Percentiles rank a stretch among this genome's conserved stretches.
These are phyloP conservation scores for Cephus spinipes DNA, from an alignment of 2,888 invertebrate species.

Conservation along the genomic window DNA sequence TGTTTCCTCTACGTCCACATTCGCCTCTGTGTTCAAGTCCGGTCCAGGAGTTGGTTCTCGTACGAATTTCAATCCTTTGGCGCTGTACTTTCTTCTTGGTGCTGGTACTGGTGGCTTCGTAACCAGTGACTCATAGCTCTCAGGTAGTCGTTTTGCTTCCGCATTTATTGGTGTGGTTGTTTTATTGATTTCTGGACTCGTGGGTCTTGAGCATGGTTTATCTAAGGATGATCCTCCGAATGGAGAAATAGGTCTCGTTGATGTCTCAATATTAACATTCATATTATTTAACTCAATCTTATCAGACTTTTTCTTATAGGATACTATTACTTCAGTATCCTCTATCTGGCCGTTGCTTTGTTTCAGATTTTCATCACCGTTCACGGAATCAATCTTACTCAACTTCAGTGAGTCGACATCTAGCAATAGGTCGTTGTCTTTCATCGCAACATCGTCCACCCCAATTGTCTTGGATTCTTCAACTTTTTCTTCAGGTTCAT, in stretches of 20 bases:
- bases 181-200: conserved; percentile 35
- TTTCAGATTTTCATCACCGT: background rate
- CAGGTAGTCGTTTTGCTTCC: conserved; percentile 44
- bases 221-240: background rate
- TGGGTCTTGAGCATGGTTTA: conserved; percentile 26
- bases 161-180: conserved; percentile 36
- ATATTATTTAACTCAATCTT: background rate
- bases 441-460: background rate
- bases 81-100: conserved; percentile 45
- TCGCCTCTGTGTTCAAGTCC: conserved; percentile 35
- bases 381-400: background rate
- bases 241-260: background rate
- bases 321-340: background rate
- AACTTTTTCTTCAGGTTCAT: background rate
- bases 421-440: background rate
- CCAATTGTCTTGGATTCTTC: background rate
- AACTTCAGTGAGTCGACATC: background rate
- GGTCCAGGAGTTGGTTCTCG: conserved; percentile 57
- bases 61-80: conserved; percentile 50
- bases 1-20: background rate
- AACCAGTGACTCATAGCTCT: conserved; percentile 41
- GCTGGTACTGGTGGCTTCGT: conserved; percentile 24
- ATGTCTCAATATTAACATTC: background rate
- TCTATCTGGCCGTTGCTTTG: background rate
- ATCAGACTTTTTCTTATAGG: background rate